A percentile compares a stretch with the other conserved stretches of the same genome.
Conservation (phyloP, 2,113 vertebrate genomes). For the Engystomops pustulosus region DNA sequence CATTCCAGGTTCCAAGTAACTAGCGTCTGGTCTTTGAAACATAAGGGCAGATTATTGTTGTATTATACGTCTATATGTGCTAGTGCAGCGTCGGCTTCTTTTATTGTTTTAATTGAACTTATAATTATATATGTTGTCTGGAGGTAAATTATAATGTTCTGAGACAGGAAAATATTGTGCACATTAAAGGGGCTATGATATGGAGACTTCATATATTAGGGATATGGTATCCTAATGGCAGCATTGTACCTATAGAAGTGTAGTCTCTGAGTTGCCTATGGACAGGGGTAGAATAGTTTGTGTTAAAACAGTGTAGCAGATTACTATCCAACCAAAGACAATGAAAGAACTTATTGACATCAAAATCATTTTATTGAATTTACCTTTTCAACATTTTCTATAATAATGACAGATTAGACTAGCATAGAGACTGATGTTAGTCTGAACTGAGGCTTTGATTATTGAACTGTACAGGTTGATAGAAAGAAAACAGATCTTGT, state of each 20-base stretch:
- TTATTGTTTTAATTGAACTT: not conserved
- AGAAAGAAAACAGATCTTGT: not conserved
- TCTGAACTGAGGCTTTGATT: not conserved
- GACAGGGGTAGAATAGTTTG: too few relatives aligned
- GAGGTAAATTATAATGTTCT: not conserved
- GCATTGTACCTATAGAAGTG: too few relatives aligned
- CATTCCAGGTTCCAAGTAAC: not conserved
- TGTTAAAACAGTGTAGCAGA: too few relatives aligned
- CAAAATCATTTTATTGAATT: not conserved
- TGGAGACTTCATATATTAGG: not conserved
- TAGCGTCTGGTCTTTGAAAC: slow-evolving; percentile 41
- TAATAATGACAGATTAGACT: not conserved
- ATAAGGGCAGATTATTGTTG: not conserved
- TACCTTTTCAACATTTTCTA: not conserved
- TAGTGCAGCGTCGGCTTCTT: slow-evolving; percentile 16
- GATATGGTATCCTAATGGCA: too few relatives aligned
- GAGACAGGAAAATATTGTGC: not conserved
- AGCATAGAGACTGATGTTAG: not conserved
- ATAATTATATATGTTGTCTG: slow-evolving; percentile 24
- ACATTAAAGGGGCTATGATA: not conserved
- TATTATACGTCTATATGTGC: not conserved
- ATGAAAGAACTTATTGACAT: not conserved
- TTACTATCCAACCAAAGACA: too few relatives aligned
- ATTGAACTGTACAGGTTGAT: not conserved
- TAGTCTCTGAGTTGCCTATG: too few relatives aligned